phyloP scores from a whole-genome alignment of 2,113 vertebrate species.

The Atractosteus spatula region DNA sequence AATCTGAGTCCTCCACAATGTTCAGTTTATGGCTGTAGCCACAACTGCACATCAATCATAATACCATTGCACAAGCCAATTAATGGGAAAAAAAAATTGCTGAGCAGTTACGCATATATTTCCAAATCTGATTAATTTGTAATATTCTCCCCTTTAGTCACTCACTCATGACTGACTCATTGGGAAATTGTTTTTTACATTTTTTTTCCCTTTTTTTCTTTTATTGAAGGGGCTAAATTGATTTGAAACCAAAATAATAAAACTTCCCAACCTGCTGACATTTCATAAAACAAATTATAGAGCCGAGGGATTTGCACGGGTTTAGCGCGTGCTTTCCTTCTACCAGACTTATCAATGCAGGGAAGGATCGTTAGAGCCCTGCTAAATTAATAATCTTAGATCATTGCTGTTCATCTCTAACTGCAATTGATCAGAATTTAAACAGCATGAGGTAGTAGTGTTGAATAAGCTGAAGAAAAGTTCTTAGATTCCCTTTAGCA shows the following conservation, averaged over 20 bases:
- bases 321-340: neutral
- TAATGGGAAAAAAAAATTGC: slow-evolving; percentile 63
- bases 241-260: slow-evolving; percentile 68
- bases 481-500: neutral
- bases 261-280: slow-evolving; percentile 64
- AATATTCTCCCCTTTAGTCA: slow-evolving; percentile 58
- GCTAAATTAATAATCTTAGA: slow-evolving; percentile 15
- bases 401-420: neutral
- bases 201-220: slow-evolving; percentile 19
- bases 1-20: slow-evolving; percentile 76
- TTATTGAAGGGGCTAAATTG: slow-evolving; percentile 66
- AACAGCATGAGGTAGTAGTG: neutral
- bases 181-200: slow-evolving; percentile 66
- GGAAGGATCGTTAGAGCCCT: neutral
- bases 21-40: slow-evolving; percentile 70
- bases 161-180: slow-evolving; percentile 49
- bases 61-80: slow-evolving; percentile 64
- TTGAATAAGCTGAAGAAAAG: neutral
- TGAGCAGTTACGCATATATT: slow-evolving; percentile 65
- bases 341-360: neutral
- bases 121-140: slow-evolving; percentile 73
- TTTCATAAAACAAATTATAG: slow-evolving; percentile 61
- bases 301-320: neutral
- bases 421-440: neutral
- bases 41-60: slow-evolving; percentile 68